Base-by-base conservation (phyloP, 2,797 vertebrate species). In the Gymnoscopelus braueri region DNA sequence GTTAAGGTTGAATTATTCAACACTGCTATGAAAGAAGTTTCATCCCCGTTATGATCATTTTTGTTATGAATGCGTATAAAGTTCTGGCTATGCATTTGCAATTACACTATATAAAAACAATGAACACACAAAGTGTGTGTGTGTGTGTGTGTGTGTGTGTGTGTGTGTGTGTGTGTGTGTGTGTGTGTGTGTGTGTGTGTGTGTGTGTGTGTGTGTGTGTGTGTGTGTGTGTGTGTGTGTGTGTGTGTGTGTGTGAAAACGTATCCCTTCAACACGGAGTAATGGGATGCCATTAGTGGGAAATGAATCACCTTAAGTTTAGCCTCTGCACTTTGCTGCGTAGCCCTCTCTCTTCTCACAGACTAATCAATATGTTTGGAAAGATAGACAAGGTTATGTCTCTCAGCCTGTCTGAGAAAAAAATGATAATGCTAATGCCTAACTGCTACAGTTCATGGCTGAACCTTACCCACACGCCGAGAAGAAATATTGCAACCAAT, bases 341-440 rank as follows among this genome's bases (percentile, higher is more conserved):
- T 60, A 65, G 64, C 72, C 9, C 53, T 63, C 58, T 77, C 65
- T 81, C 78, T 81, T 89, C 80, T 89, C 88, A 87, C 80, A 81
- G 65, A 65, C 65, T 76, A 82, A 91, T 93, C 90, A 78, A 93
- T 91, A 91, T 84, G 86, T 90, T 92, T 90, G 78, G 72, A 88
- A 80, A 88, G 75, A 80, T 73, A 75, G 75, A 84, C 86, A 85
- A 90, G 88, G 87, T 90, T 88, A 83, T 78, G 69, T 75, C 78
- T 68, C 76, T 90, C 85, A 86, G 77, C 57, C 53, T 67, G 62
- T 79, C 74, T 84, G 73, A 75, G 72, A 69, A 59, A 51, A 77
- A 44, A 50, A 70, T 60, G 70, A 78, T 64, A 8, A 44, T 35
- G 44, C 79, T 88, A 86, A 89, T 85, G 79, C 85, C 72, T 71